Evolutionary conservation across 1,140 invertebrate species (phyloP), one percentile per base, ranked within the genome.

Genomic region (Penaeus indicus): DNA sequence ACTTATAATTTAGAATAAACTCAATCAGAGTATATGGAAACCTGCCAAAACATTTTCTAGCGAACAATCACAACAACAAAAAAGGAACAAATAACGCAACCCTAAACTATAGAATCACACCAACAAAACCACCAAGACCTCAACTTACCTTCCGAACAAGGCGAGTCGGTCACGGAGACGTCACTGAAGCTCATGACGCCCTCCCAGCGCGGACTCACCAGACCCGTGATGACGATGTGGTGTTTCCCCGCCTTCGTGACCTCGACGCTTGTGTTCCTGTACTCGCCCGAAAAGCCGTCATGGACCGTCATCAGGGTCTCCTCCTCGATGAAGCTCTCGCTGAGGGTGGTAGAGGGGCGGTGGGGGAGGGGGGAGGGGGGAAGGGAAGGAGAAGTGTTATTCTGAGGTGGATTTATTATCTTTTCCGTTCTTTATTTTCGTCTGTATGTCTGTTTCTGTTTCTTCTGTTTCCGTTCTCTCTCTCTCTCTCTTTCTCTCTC

Each of bases 121-220:
- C 1, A 32, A 5, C 22, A 8, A 75, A 32, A n/a, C 18, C 38
- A 27, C 38, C 69, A 25, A 32, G 25, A 75, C 38, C 16, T 32
- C n/a, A 64, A 22, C 67, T 11, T 22, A 88, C 86, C 86, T 67
- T 88, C 86, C 3, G 80, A 47, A 60, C 86, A 88, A 1, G 79
- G 81, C 22, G 77, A 22, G n/a, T 88, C 21, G 8, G 63, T 42
- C 54, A 88, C 25, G 21, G 64, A 32, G 25, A 88, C 64, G 54
- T 62, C 63, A 61, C 62, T 84, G 69, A 88, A 84, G 18, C 81
- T 72, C 81, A 88, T 64, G 32, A 60, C 21, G 22, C 86, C 86
- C 19, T 64, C 19, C 81, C 81, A 88, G 11, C 19, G 16, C 21
- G 16, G 42, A 4, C 21, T 47, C 21, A 88, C 81, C 11, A 47